phyloP scores from a whole-genome alignment of 2,888 invertebrate species.

The Ariolimax columbianus region DNA sequence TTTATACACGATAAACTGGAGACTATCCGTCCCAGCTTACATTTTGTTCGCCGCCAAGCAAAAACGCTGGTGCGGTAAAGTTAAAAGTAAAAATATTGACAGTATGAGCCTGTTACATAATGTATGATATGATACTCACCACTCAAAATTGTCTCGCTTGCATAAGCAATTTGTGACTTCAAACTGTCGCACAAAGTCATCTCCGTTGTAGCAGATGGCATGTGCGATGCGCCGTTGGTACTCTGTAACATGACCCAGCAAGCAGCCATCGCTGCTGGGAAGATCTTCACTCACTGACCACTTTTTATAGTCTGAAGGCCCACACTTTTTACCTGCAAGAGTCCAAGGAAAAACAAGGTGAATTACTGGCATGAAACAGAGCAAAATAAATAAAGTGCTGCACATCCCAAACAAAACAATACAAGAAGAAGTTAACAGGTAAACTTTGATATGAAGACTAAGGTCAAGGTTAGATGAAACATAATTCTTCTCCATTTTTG shows the following conservation, averaged over 20 bases:
- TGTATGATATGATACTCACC: too few species aligned
- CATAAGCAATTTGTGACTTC: conserved; percentile 88
- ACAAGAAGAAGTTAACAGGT: too few species aligned
- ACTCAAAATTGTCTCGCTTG: conserved; percentile 89
- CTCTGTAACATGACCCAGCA: conserved; percentile 87
- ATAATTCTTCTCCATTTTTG: too few species aligned
- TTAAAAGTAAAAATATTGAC: too few species aligned
- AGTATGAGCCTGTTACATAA: too few species aligned
- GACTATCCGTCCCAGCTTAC: too few species aligned
- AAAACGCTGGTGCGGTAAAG: too few species aligned
- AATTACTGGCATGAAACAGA: background rate
- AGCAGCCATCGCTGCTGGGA: conserved; percentile 81
- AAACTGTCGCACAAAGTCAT: conserved; percentile 86
- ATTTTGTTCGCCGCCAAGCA: too few species aligned
- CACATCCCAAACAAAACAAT: background rate
- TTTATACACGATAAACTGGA: too few species aligned
- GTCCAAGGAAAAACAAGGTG: too few species aligned
- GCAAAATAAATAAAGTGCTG: background rate
- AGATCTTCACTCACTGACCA: conserved; percentile 88
- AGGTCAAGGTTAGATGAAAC: too few species aligned
- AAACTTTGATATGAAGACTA: too few species aligned
- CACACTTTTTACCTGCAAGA: conserved; percentile 82
- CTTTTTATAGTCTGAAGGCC: conserved; percentile 88
- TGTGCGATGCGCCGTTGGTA: conserved; percentile 87
- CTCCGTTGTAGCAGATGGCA: conserved; percentile 89